phyloP scores from a whole-genome alignment of 2,888 invertebrate genomes.

The Himalopsyche tibetana region DNA sequence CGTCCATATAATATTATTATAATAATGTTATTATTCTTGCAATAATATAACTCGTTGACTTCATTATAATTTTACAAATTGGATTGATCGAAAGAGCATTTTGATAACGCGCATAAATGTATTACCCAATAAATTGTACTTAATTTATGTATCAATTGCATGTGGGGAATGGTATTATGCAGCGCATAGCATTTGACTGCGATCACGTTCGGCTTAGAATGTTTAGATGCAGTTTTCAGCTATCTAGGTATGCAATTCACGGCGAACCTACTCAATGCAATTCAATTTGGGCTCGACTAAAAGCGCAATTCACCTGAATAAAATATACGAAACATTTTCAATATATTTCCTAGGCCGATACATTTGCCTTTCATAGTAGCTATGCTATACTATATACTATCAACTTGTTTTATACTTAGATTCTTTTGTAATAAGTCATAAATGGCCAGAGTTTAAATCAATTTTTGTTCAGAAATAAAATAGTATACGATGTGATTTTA shows the following conservation, averaged over 20 bases:
- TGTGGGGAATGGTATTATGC: slow-evolving; percentile 13
- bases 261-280: slow-evolving; percentile 12
- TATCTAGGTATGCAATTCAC: slow-evolving; percentile 24
- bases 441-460: no score
- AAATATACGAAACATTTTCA: slow-evolving; percentile 44
- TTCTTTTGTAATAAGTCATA: no score
- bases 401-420: no score
- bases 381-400: no score
- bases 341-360: background rate
- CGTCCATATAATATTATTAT: no score
- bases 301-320: slow-evolving; percentile 43
- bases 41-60: background rate
- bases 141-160: slow-evolving; percentile 15
- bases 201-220: slow-evolving; percentile 18
- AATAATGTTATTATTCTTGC: no score
- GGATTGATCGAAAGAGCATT: background rate
- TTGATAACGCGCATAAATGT: background rate
- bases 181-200: slow-evolving; percentile 20
- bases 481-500: no score
- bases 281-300: slow-evolving; percentile 43
- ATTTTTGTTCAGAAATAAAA: no score
- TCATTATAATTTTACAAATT: background rate
- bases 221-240: slow-evolving; percentile 26
- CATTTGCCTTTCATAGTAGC: no score
- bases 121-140: background rate